Evolutionary conservation across 2,113 vertebrate species (phyloP).

Genomic region (Phocoena phocoena): DNA sequence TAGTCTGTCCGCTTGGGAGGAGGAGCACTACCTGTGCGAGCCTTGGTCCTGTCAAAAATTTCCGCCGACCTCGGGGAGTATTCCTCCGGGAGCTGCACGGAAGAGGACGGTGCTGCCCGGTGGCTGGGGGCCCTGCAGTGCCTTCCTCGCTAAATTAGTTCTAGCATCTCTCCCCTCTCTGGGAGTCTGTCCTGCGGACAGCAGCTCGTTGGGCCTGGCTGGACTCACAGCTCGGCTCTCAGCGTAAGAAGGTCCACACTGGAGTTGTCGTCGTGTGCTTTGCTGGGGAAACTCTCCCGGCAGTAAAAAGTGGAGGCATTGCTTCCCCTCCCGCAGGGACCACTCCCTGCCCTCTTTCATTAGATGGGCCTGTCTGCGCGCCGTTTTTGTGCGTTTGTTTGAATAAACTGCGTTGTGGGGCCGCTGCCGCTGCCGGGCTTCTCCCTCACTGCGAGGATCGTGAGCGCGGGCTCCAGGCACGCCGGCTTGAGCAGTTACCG

Average conservation of each 20-base stretch:
- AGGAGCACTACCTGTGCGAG: background rate
- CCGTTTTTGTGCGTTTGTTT: background rate
- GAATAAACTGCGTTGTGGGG: no score
- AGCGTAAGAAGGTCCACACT: background rate
- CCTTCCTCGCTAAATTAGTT: background rate
- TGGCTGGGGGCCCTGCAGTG: background rate
- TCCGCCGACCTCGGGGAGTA: background rate
- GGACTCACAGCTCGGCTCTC: background rate
- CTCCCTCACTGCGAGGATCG: no score
- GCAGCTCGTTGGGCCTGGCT: background rate
- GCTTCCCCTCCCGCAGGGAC: no score
- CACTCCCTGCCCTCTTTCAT: no score
- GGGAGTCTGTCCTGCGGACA: background rate
- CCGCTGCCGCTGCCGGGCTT: background rate
- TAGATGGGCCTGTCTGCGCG: rapidly evolving
- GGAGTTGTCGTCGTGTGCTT: background rate
- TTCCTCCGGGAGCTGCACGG: background rate
- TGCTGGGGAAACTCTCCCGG: background rate
- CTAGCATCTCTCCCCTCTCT: background rate
- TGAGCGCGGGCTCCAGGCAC: no score
- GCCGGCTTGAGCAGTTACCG: no score
- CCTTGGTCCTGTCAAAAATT: background rate
- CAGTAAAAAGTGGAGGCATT: no score
- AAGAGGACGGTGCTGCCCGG: background rate
- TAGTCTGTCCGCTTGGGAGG: background rate